These are phyloP conservation scores for Melieria crassipennis DNA, from an alignment of 2,888 invertebrate genomes.

Conservation along the genomic window DNA sequence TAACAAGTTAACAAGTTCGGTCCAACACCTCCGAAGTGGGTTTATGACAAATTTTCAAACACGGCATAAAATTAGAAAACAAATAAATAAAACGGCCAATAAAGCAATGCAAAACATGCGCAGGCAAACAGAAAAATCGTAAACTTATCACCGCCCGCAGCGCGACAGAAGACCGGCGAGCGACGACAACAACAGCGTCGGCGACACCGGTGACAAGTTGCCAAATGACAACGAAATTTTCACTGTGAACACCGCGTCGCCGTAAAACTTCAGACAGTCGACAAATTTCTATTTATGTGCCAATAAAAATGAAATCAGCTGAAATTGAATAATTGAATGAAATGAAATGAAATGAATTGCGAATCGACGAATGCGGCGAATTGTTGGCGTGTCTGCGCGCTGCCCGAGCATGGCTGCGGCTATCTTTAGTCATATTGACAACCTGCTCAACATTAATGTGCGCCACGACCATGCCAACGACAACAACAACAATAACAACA, in stretches of 20 bases:
- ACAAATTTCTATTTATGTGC: not conserved
- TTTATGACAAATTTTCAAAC: not conserved
- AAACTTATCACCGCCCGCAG: not conserved
- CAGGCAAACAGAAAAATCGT: not conserved
- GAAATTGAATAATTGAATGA: too few species aligned
- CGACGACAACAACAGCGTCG: not conserved
- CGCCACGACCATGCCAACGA: not conserved
- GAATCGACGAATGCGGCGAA: too few species aligned
- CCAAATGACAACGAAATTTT: not conserved
- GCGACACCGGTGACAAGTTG: not conserved
- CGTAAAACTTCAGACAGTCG: not conserved
- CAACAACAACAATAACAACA: constrained; percentile 6
- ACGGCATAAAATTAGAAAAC: not conserved
- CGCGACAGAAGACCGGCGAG: not conserved
- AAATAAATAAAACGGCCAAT: constrained; percentile 1
- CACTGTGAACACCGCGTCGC: not conserved
- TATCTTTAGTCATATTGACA: constrained; percentile 27
- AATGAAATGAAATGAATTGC: too few species aligned
- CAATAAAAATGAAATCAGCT: too few species aligned
- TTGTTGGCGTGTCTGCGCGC: too few species aligned
- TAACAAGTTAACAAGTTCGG: constrained; percentile 4
- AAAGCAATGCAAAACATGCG: not conserved
- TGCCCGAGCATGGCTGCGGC: not conserved
- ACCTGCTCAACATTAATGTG: constrained; percentile 27
- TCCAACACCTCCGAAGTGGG: not conserved